These are phyloP conservation scores for Sebastes cheni DNA, from an alignment of 2,797 vertebrate species.

Conservation along the genomic window DNA sequence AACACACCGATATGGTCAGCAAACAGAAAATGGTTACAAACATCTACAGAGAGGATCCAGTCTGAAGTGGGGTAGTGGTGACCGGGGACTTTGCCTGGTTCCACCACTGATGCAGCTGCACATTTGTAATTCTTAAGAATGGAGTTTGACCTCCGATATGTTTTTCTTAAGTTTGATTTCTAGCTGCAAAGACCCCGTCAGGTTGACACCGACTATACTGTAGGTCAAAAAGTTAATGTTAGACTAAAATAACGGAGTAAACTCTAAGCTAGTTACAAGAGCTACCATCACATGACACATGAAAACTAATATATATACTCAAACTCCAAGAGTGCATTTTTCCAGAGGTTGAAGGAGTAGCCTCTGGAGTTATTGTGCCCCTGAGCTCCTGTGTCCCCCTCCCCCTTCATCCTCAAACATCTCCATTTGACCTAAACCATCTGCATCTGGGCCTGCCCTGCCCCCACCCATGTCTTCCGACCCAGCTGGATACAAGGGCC, in stretches of 20 bases:
- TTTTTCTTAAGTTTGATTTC: not conserved
- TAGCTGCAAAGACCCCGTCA: not conserved
- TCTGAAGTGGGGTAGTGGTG: not conserved
- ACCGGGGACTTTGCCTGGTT: not conserved
- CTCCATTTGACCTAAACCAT: slow-evolving; percentile 84
- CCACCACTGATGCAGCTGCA: not conserved
- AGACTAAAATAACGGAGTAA: not conserved
- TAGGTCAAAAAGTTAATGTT: slow-evolving; percentile 8
- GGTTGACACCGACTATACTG: not conserved
- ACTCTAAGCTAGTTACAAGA: not conserved
- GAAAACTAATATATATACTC: slow-evolving; percentile 45
- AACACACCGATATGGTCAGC: slow-evolving; percentile 12
- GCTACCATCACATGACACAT: slow-evolving; percentile 37
- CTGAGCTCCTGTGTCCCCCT: slow-evolving; percentile 71
- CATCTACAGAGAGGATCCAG: not conserved
- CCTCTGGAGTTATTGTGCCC: slow-evolving; percentile 77
- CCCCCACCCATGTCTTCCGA: slow-evolving; percentile 75
- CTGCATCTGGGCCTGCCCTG: slow-evolving; percentile 78
- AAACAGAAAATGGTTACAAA: slow-evolving; percentile 1
- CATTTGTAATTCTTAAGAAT: not conserved
- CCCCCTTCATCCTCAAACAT: slow-evolving; percentile 78
- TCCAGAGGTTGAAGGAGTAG: slow-evolving; percentile 66
- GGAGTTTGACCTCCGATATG: not conserved
- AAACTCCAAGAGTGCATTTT: slow-evolving; percentile 59
- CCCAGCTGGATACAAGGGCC: slow-evolving; percentile 80